Evolutionary conservation across 2,797 vertebrate species (phyloP).

Genomic region (Smutsia temminckii): DNA sequence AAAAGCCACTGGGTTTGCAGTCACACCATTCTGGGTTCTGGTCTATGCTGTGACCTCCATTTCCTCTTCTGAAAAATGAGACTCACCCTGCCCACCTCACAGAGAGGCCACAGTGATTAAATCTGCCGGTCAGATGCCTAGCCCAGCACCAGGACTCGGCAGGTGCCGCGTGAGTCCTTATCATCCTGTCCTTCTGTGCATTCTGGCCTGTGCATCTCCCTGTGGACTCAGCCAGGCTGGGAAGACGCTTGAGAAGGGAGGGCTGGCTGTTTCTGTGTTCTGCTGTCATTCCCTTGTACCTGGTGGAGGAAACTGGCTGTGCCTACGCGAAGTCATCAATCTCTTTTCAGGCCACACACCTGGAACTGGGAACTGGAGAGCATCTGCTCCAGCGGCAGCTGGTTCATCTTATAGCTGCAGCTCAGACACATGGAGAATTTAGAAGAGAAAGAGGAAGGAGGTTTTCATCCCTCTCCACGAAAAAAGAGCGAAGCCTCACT

Average conservation of each 20-base stretch:
- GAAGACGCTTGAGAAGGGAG: neutral
- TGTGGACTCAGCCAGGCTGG: constrained; percentile 13
- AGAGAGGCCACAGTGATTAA: neutral
- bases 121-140: neutral
- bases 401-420: constrained; percentile 48
- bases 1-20: neutral
- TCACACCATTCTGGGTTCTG: neutral
- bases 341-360: constrained; percentile 67
- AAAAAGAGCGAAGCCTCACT: neutral
- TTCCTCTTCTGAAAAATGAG: constrained; percentile 16
- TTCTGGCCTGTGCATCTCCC: constrained; percentile 4
- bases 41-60: neutral
- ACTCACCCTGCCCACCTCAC: neutral
- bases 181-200: neutral
- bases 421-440: constrained; percentile 24
- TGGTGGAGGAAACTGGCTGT: constrained; percentile 25
- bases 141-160: neutral
- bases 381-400: constrained; percentile 24
- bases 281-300: neutral
- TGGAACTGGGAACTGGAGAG: constrained; percentile 25
- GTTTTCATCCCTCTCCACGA: neutral
- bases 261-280: neutral
- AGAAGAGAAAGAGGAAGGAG: neutral
- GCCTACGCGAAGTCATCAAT: constrained; percentile 39
- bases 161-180: neutral